Base-by-base conservation (phyloP, 2,113 vertebrate species). In the Pleuronectes platessa region DNA sequence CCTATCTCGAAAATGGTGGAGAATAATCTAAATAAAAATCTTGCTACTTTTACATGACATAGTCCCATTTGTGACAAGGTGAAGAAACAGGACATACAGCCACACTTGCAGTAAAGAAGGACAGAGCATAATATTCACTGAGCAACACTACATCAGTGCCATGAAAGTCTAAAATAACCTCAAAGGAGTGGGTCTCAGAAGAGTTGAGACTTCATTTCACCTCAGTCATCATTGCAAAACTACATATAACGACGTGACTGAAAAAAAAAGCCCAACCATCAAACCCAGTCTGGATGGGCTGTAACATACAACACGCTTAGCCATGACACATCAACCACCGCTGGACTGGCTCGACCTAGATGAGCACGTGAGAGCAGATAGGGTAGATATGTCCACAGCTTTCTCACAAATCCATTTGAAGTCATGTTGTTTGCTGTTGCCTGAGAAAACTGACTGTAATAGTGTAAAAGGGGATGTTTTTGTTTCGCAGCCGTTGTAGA, bases 121-220 rank as follows among this genome's bases (percentile, higher is more conserved):
- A 40, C 37, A 40, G 31, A 35, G 10, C 37, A 40, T 40, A 10
- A 40, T 40, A 40, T 40, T 35, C 31, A 11, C 37, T 12, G 37
- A 40, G 9, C 31, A 35, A 35, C 15, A 49, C 15, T 18, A 7
- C 5, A 49, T 49, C 17, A 49, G 4, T 49, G 76, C 72, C 51
- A 76, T 47, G 65, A 60, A 24, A 58, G 65, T 70, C 68, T 37
- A 59, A 70, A 54, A 49, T 68, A 37, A 37, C 10, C 37, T 1
- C 59, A 42, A 31, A 37, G 54, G 24, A 61, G 26, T 37, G 24
- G n/a, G 45, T 21, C 40, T 73, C 20, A 7, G 18, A 71, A 20
- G 53, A 35, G 26, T 42, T 26, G 20, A 42, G 40, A 23, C 51
- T 58, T 68, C 20, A 35, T 26, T 74, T 56, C 27, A 18, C 55